These are phyloP conservation scores for Limnothrissa miodon DNA, from an alignment of 2,113 vertebrate genomes.

Conservation along the genomic window DNA sequence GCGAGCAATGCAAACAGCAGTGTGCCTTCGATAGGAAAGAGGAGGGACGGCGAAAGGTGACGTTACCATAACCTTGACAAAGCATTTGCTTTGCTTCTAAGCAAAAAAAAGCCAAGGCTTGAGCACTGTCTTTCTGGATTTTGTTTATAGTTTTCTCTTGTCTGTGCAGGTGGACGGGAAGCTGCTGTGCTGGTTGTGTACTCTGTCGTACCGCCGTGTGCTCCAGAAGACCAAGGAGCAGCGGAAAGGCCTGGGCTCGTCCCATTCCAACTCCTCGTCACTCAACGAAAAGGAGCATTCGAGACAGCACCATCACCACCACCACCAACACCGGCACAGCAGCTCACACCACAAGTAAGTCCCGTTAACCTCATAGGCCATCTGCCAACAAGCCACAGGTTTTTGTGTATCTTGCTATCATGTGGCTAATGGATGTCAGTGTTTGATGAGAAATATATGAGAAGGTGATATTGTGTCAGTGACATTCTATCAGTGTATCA, in stretches of 20 bases:
- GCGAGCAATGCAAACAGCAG: constrained; percentile 97
- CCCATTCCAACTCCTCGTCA: constrained; percentile 91
- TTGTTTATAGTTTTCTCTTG: background rate
- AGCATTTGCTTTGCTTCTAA: too few relatives aligned
- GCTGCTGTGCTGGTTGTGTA: constrained; percentile 96
- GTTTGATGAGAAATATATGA: background rate
- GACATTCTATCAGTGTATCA: too few relatives aligned
- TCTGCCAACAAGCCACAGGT: background rate
- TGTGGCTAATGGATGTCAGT: background rate
- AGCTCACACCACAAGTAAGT: constrained; percentile 91
- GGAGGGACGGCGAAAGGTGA: constrained; percentile 94
- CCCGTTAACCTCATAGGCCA: background rate
- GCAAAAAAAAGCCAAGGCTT: background rate
- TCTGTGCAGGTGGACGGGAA: constrained; percentile 89
- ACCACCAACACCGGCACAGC: constrained; percentile 87
- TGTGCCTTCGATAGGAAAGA: constrained; percentile 98
- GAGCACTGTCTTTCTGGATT: background rate
- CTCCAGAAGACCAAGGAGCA: constrained; percentile 99
- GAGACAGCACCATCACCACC: constrained; percentile 85
- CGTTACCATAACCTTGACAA: background rate
- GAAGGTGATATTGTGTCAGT: background rate
- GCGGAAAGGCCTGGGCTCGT: constrained; percentile 89
- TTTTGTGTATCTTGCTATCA: background rate
- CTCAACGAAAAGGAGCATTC: constrained; percentile 94
- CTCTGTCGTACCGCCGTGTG: constrained; percentile 93